Conservation (phyloP, 2,113 vertebrate species). For the Holacanthus passer region DNA sequence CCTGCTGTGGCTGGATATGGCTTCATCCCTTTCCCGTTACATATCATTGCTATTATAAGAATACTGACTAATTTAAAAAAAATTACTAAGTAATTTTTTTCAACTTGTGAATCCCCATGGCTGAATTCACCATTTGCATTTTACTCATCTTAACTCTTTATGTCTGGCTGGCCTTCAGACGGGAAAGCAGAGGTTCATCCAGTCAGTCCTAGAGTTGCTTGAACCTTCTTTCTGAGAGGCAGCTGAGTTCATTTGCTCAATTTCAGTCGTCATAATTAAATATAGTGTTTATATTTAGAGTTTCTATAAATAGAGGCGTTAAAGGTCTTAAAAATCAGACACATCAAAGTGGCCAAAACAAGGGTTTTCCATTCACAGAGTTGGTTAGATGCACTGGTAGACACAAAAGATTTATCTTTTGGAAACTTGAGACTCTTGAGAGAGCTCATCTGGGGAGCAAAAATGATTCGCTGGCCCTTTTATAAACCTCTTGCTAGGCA, state of each 20-base stretch:
- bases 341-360: background rate
- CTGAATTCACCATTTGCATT: background rate
- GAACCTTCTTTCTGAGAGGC: background rate
- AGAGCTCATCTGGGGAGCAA: constrained; percentile 55
- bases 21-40: background rate
- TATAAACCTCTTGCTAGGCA: constrained; percentile 59
- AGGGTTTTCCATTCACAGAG: constrained; percentile 46
- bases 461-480: constrained; percentile 58
- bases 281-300: constrained; percentile 28
- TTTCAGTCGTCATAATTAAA: constrained; percentile 14
- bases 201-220: background rate
- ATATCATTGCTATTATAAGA: background rate
- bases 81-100: no score
- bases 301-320: constrained; percentile 32
- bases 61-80: no score
- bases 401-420: constrained; percentile 58
- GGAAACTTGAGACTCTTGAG: constrained; percentile 60
- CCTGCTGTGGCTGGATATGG: no score
- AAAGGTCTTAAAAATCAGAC: constrained; percentile 22
- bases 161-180: background rate
- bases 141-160: background rate
- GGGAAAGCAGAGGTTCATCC: background rate
- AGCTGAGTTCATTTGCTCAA: background rate
- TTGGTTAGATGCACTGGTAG: constrained; percentile 10
- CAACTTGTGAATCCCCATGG: no score